Evolutionary conservation across 2,113 vertebrate genomes (phyloP).

Genomic region (Anas platyrhynchos): DNA sequence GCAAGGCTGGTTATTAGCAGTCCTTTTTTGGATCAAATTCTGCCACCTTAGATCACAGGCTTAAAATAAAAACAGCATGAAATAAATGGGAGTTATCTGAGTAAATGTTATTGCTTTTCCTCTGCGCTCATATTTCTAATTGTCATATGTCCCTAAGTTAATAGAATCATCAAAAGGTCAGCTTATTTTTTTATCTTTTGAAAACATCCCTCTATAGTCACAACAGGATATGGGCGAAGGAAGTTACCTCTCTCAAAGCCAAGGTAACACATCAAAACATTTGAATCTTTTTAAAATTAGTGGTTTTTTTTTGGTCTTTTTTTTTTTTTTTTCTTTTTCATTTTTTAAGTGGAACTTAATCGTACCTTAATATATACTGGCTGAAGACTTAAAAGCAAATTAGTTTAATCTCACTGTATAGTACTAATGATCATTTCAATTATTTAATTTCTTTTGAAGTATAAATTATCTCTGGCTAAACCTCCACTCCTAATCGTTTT

Average conservation of each 20-base stretch:
- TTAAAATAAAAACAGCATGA: slow-evolving; percentile 10
- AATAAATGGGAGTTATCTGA: background rate
- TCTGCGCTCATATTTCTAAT: slow-evolving; percentile 48
- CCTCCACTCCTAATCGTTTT: background rate
- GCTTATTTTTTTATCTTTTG: background rate
- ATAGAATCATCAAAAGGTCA: slow-evolving; percentile 55
- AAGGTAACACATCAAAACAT: slow-evolving; percentile 18
- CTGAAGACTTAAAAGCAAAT: background rate
- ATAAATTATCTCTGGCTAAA: background rate
- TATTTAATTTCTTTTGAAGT: background rate
- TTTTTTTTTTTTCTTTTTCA: background rate
- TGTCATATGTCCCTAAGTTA: slow-evolving; percentile 34
- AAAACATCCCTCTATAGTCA: slow-evolving; percentile 9
- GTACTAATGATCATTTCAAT: background rate
- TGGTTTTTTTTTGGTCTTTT: background rate
- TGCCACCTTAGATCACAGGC: background rate
- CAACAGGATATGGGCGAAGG: slow-evolving; percentile 14
- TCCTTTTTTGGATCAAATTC: background rate
- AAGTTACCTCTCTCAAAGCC: background rate
- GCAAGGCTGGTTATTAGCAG: background rate
- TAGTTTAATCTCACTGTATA: background rate
- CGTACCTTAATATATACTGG: background rate
- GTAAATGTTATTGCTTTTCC: slow-evolving; percentile 10
- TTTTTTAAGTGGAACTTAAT: background rate
- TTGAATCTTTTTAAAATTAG: background rate